These are phyloP conservation scores for Bombylius discolor DNA, from an alignment of 2,888 invertebrate species.

Conservation along the genomic window DNA sequence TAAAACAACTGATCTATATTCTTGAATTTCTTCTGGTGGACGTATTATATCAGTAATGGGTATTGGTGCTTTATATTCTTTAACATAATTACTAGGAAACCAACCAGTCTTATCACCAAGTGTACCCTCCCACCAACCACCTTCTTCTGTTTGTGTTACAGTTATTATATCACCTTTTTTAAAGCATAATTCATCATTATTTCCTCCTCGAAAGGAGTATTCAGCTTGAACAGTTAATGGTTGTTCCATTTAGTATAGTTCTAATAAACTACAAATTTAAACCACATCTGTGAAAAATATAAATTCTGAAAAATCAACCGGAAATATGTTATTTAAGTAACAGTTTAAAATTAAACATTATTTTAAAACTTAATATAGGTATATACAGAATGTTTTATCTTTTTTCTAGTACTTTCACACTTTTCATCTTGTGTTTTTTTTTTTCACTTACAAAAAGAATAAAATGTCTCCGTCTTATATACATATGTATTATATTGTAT, in stretches of 20 bases:
- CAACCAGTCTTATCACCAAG: slow-evolving; percentile 90
- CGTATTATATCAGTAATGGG: slow-evolving; percentile 50
- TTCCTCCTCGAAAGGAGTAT: slow-evolving; percentile 87
- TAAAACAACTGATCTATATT: slow-evolving; percentile 72
- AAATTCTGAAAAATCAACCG: too few species aligned
- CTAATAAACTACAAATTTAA: too few species aligned
- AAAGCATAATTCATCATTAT: slow-evolving; percentile 96
- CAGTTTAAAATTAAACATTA: too few species aligned
- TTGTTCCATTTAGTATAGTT: slow-evolving; percentile 27
- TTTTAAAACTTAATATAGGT: too few species aligned
- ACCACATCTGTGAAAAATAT: too few species aligned
- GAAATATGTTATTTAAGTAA: too few species aligned
- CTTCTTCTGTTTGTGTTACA: slow-evolving; percentile 89
- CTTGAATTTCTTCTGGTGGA: slow-evolving; percentile 56
- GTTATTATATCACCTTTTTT: slow-evolving; percentile 93
- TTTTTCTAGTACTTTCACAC: too few species aligned
- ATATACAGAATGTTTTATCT: too few species aligned
- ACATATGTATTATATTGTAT: too few species aligned
- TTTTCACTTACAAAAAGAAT: too few species aligned
- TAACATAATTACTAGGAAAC: slow-evolving; percentile 97
- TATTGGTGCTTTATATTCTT: slow-evolving; percentile 55
- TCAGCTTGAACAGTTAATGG: slow-evolving; percentile 69
- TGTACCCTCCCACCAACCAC: slow-evolving; percentile 99
- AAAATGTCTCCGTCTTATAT: too few species aligned
- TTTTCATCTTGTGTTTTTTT: too few species aligned